Percentiles rank a stretch among this genome's conserved stretches.
Evolutionary conservation across 2,888 invertebrate genomes (phyloP).

Genomic region (Dasysyrphus albostriatus): DNA sequence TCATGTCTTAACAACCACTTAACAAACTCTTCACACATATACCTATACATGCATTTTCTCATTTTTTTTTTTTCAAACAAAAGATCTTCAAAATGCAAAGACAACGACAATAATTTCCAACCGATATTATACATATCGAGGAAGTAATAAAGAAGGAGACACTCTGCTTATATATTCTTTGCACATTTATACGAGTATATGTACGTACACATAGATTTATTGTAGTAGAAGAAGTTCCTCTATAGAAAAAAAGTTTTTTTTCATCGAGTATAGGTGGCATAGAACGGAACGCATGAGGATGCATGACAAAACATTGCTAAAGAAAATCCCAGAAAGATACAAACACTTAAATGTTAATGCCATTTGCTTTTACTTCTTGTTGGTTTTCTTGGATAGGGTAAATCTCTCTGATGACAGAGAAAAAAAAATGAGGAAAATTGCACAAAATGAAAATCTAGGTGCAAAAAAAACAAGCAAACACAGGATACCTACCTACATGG

Average conservation of each 20-base stretch:
- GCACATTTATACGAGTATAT: neutral
- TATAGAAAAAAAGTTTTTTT: neutral
- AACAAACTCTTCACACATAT: conserved; percentile 9
- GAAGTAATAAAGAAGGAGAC: conserved; percentile 58
- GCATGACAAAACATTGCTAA: conserved; percentile 46
- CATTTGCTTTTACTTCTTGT: conserved; percentile 10
- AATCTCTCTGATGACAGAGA: conserved; percentile 35
- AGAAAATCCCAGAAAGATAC: conserved; percentile 47
- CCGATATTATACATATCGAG: conserved; percentile 60
- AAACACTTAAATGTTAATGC: conserved; percentile 68
- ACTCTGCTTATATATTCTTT: neutral
- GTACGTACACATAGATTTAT: no score
- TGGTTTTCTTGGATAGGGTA: conserved; percentile 16
- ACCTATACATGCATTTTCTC: neutral
- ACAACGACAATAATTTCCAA: conserved; percentile 50
- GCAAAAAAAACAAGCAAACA: conserved; percentile 8
- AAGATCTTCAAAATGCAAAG: conserved; percentile 17
- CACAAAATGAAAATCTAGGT: conserved; percentile 22
- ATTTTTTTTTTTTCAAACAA: conserved; percentile 24
- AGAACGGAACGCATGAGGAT: conserved; percentile 32
- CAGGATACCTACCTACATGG: conserved; percentile 6
- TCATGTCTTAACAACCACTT: conserved; percentile 51
- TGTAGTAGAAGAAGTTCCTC: no score
- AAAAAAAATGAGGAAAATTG: conserved; percentile 40
- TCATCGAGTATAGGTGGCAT: conserved; percentile 1